Evolutionary conservation across 2,888 invertebrate species (phyloP).

Genomic region (Hemithea aestivaria): DNA sequence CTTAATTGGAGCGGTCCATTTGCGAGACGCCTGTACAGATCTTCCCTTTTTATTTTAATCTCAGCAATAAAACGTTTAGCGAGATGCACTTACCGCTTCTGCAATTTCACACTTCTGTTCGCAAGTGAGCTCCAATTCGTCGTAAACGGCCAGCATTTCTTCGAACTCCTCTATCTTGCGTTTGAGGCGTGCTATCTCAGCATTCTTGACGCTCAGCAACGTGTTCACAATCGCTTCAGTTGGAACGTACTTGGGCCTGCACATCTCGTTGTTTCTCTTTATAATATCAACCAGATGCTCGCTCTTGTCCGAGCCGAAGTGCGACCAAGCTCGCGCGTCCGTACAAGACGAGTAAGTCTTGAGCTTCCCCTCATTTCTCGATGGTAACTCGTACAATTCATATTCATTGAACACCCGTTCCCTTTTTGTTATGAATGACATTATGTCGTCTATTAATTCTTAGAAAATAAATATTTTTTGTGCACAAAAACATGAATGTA

Average conservation of each 20-base stretch:
- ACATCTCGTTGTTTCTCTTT: constrained; percentile 62
- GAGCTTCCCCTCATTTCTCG: constrained; percentile 75
- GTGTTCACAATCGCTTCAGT: constrained; percentile 67
- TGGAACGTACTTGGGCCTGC: constrained; percentile 61
- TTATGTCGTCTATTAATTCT: constrained; percentile 42
- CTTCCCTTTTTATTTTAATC: too few relatives aligned
- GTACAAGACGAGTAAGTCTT: constrained; percentile 78
- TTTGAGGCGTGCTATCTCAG: constrained; percentile 68
- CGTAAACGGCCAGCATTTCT: constrained; percentile 61
- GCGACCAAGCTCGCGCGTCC: constrained; percentile 79
- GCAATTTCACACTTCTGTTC: constrained; percentile 68
- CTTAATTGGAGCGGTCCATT: too few relatives aligned
- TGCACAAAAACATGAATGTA: constrained; percentile 45
- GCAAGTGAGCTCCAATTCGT: constrained; percentile 61
- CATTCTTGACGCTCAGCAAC: constrained; percentile 68
- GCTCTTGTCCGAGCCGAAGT: constrained; percentile 72
- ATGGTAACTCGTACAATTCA: constrained; percentile 63
- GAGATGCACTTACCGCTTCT: constrained; percentile 54
- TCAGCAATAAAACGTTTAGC: too few relatives aligned
- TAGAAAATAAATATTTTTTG: constrained; percentile 44
- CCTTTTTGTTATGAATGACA: constrained; percentile 74
- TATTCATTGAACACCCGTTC: constrained; percentile 71
- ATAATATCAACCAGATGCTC: constrained; percentile 79
- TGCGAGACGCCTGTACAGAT: too few relatives aligned
- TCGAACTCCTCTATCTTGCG: constrained; percentile 70